Base-by-base conservation (phyloP, 2,113 vertebrate species). In the Sylvia atricapilla region DNA sequence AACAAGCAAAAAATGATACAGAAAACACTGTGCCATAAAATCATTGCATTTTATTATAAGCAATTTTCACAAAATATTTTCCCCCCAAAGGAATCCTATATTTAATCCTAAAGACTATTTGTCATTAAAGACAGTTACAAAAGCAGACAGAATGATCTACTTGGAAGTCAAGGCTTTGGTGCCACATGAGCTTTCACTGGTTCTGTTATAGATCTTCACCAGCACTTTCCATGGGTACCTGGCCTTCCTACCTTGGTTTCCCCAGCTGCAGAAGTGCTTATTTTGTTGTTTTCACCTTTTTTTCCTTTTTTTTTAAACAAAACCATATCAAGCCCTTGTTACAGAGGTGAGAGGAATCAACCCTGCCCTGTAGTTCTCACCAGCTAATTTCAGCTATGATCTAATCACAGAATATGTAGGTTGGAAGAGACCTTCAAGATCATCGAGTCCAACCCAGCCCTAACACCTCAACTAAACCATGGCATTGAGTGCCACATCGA, bases 311-410 rank as follows among this genome's bases (percentile, higher is more conserved):
- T 64, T 43, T 31, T 10, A 18, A 13, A 52, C 8, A 33, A 76
- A 83, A 81, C n/a, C 9, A 0, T 35, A 33, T 82, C 31, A 70
- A 87, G 46, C 41, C 23, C 21, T 82, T 2, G 1, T 46, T 68
- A 39, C 58, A 33, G 50, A 86, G 33, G 37, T 1, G 0, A 87
- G 52, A 92, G 44, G 91, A 90, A 68, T 76, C 87, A 90, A 46
- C n/a, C 63, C 90, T 92, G 72, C 79, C 79, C 63, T 78, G 63
- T 43, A 56, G 47, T 23, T 85, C 85, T 90, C 11, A 3, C 56
- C 41, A 72, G 60, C 82, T 94, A 95, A 97, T 97, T 97, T 95
- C 90, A 95, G 82, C 81, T 72, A 77, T 93, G 93, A 86, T 69
- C 87, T 91, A 91, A 41, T 41, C 39, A 41, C 39, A 41, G 39